A percentile compares a stretch with the other conserved stretches of the same genome.
Evolutionary conservation across 2,888 invertebrate species (phyloP).

Genomic region (Cetonia aurata): DNA sequence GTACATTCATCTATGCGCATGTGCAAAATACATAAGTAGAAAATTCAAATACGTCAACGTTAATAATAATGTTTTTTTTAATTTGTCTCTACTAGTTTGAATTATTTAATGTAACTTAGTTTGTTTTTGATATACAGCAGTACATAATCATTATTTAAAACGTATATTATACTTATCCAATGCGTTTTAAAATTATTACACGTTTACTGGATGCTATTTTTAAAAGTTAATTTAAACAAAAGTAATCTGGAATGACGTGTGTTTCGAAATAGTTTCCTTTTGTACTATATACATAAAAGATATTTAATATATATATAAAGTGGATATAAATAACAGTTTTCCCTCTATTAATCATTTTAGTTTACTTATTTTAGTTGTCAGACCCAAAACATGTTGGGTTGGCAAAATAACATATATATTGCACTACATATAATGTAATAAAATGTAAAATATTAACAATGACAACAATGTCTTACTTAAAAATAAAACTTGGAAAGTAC

Average conservation of each 20-base stretch:
- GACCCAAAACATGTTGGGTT: slow-evolving; percentile 27
- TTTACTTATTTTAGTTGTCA: slow-evolving; percentile 37
- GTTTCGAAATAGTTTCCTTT: slow-evolving; percentile 41
- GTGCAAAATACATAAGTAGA: slow-evolving; percentile 37
- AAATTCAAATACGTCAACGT: slow-evolving; percentile 43
- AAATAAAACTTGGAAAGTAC: slow-evolving; percentile 22
- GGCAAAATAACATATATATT: slow-evolving; percentile 45
- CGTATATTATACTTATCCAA: slow-evolving; percentile 22
- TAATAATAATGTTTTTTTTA: slow-evolving; percentile 32
- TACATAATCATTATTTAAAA: slow-evolving; percentile 33
- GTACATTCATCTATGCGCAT: slow-evolving; percentile 12
- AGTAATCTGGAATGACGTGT: slow-evolving; percentile 33
- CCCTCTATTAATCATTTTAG: slow-evolving; percentile 26
- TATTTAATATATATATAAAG: slow-evolving; percentile 40
- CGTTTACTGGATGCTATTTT: slow-evolving; percentile 28
- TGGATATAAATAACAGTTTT: slow-evolving; percentile 40
- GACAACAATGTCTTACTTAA: slow-evolving; percentile 39
- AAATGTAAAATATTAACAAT: slow-evolving; percentile 46
- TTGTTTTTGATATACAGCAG: slow-evolving; percentile 23
- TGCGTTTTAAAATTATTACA: slow-evolving; percentile 29
- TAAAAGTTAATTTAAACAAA: slow-evolving; percentile 39
- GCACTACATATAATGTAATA: slow-evolving; percentile 45
- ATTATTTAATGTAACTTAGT: slow-evolving; percentile 26
- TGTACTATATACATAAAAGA: slow-evolving; percentile 44
- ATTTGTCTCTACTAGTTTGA: slow-evolving; percentile 32